Base-by-base conservation (phyloP, 2,113 vertebrate species). In the Porphyrio hochstetteri region DNA sequence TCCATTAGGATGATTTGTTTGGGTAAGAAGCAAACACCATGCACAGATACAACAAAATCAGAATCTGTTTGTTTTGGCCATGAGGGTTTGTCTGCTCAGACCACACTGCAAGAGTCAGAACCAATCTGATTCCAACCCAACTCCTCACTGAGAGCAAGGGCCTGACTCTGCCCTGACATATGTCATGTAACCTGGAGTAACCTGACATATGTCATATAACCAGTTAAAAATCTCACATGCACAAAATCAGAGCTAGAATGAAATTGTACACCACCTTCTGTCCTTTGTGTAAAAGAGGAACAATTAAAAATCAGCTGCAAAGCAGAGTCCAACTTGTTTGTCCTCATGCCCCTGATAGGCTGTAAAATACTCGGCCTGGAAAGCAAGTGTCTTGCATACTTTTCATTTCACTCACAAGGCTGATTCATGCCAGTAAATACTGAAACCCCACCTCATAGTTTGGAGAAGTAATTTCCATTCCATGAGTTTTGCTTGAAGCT, bases 381-480 rank as follows among this genome's bases (percentile, higher is more conserved):
- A 88, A 91, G 40, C 76, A 88, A 94, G 76, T 75, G 76, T 95
- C 81, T 88, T 72, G 71, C 94, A 92, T 97, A 95, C 21, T 95
- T 96, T 94, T 97, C 85, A 52, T 83, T 95, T 92, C 91, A 92
- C 92, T 97, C 94, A 96, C 33, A 81, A 65, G 90, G 61, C 42
- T 95, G 88, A 94, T 86, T 93, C 88, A 89, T 94, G 93, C 91
- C 95, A 96, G 95, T 52, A 96, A 95, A 79, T 70, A 71, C 11
- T 95, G 88, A 88, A 95, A 93, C 94, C 52, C 91, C 94, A 94
- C 91, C 91, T 96, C 90, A 81, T 76, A 95, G 88, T 64, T 95
- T 86, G 69, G 95, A 95, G 91, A 96, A 92, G 81, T 87, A 97
- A 96, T 95, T 96, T 94, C 96, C 96, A 97, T 96, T 95, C 91